A percentile compares a stretch with the other conserved stretches of the same genome.
phyloP scores from a whole-genome alignment of 2,888 invertebrate species.

The Fissipunctia ypsillon region DNA sequence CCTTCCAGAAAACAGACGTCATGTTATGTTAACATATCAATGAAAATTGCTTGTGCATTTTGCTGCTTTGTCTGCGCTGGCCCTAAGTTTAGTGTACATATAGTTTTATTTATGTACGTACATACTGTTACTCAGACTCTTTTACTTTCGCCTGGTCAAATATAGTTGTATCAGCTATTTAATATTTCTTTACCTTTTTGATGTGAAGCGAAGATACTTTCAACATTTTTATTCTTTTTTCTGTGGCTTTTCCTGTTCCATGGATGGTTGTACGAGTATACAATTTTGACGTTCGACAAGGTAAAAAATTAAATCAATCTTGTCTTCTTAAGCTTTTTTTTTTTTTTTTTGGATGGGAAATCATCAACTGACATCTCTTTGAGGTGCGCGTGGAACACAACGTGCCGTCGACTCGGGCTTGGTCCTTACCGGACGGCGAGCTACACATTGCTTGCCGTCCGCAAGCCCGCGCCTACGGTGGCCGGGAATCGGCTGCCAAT shows the following conservation, averaged over 20 bases:
- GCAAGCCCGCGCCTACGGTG: too few species aligned
- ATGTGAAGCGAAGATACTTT: neutral
- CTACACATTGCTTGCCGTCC: too few species aligned
- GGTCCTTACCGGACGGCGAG: too few species aligned
- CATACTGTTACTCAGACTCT: neutral
- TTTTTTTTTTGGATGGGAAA: too few species aligned
- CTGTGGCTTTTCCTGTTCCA: neutral
- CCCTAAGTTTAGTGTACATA: neutral
- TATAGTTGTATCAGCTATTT: neutral
- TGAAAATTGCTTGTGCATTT: neutral
- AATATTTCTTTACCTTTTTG: neutral
- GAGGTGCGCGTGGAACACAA: too few species aligned
- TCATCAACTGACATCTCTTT: too few species aligned
- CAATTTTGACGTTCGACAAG: too few species aligned
- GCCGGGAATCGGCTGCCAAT: too few species aligned
- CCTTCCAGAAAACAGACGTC: neutral
- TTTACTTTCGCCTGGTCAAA: neutral
- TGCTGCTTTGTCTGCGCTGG: neutral
- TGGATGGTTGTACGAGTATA: too few species aligned
- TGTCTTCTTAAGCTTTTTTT: neutral
- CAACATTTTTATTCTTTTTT: neutral
- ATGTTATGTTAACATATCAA: neutral
- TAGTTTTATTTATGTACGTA: conserved; percentile 2
- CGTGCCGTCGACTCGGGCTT: too few species aligned
- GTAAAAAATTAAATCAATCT: neutral